Evolutionary conservation across 2,113 vertebrate genomes (phyloP), one percentile per base, ranked within the genome.

Genomic region (Tragelaphus imberbis): DNA sequence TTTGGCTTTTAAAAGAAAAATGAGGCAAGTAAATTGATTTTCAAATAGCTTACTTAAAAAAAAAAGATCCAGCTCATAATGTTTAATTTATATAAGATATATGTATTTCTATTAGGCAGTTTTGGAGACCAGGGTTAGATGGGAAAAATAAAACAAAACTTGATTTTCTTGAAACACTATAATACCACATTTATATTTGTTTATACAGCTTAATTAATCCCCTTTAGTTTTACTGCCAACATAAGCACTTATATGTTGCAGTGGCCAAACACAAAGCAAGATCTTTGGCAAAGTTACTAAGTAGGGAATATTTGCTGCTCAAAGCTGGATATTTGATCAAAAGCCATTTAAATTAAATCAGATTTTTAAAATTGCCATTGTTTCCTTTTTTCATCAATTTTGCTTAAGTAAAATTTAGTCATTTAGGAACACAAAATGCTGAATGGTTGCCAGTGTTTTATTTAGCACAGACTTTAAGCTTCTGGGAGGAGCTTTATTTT

Each of bases 261-360:
- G 17, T 59, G 51, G 8, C 51, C 84, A 86, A 63, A 27, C 4
- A 92, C 21, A 71, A 93, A 95, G 65, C 12, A 95, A 90, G 44
- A 68, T 56, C 71, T 79, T 49, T 86, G 68, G 88, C 63, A 88
- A 86, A 97, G 28, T 55, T 88, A 61, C 61, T 27, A 56, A 92
- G 12, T 49, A 16, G 21, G 33, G 21, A 90, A 80, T 85, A 94
- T 85, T 88, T 95, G 12, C 92, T 94, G 51, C 55, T 94, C 49
- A 92, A 92, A 96, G 40, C n/a, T 92, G 9, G 4, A 88, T 95
- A 80, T 95, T 92, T 94, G 25, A 96, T 61, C n/a, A 91, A 97
- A 96, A 93, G 4, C 14, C 19, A 92, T 95, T 96, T 63, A 94
- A 95, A 96, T 53, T 82, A 40, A 90, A 94, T 71, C 40, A 88